phyloP scores from a whole-genome alignment of 1,140 invertebrate genomes.

The Micrasema longulum region DNA sequence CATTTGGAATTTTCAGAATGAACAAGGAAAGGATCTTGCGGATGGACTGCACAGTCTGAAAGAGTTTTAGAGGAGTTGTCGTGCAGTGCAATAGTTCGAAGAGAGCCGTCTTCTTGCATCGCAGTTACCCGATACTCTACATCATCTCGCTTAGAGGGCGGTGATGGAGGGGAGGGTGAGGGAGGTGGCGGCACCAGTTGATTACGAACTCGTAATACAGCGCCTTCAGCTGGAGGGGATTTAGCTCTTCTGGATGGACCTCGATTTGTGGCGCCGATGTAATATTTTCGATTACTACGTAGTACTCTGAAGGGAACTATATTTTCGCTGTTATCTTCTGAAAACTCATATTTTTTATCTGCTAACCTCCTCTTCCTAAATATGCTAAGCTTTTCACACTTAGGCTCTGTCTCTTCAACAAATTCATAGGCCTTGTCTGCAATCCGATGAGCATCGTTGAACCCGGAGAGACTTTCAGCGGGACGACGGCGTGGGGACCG shows the following conservation, averaged over 20 bases:
- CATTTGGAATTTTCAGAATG: slow-evolving; percentile 68
- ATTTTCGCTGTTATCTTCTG: slow-evolving; percentile 87
- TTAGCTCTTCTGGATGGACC: slow-evolving; percentile 59
- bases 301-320: slow-evolving; percentile 80
- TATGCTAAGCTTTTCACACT: slow-evolving; percentile 84
- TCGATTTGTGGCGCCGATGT: slow-evolving; percentile 62
- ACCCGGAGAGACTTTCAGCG: slow-evolving; percentile 66
- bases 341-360: slow-evolving; percentile 93
- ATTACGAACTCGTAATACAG: slow-evolving; percentile 63
- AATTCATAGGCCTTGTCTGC: slow-evolving; percentile 88
- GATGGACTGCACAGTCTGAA: slow-evolving; percentile 63
- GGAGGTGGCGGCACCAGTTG: slow-evolving; percentile 63
- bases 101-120: slow-evolving; percentile 67
- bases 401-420: slow-evolving; percentile 82
- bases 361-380: slow-evolving; percentile 85
- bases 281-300: slow-evolving; percentile 67
- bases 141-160: slow-evolving; percentile 57
- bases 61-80: slow-evolving; percentile 67
- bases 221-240: slow-evolving; percentile 63
- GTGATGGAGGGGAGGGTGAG: slow-evolving; percentile 58
- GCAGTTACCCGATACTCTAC: slow-evolving; percentile 66
- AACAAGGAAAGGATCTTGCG: slow-evolving; percentile 66
- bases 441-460: slow-evolving; percentile 70
- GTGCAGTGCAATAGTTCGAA: slow-evolving; percentile 65
- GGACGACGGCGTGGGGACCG: slow-evolving; percentile 63